Percentiles rank a stretch among this genome's conserved stretches.
Evolutionary conservation across 2,797 vertebrate genomes (phyloP).

Genomic region (Neosilurus hyrtlii): DNA sequence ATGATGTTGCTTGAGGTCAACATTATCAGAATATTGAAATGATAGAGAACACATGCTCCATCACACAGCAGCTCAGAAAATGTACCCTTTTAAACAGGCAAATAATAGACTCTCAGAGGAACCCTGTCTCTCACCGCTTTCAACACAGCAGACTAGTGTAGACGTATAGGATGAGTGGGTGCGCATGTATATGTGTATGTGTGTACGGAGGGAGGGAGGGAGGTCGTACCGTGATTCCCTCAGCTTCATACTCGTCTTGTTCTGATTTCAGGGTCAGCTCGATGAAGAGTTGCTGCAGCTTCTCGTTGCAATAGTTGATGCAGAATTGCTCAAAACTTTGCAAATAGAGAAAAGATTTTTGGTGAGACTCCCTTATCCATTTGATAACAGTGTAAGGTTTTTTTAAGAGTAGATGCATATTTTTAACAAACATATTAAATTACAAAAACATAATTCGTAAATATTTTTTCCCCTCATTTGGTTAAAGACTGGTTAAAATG

Average conservation of each 20-base stretch:
- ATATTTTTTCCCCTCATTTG: no score
- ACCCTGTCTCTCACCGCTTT: not conserved
- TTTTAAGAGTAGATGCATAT: not conserved
- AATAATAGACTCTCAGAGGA: not conserved
- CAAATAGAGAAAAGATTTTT: not conserved
- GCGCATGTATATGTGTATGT: not conserved
- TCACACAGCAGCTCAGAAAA: conserved; percentile 60
- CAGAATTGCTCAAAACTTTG: conserved; percentile 96
- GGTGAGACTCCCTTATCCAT: not conserved
- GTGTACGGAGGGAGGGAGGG: not conserved
- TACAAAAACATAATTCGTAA: no score
- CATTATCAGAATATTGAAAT: conserved; percentile 54
- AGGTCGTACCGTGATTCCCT: conserved; percentile 90
- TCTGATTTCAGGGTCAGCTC: conserved; percentile 95
- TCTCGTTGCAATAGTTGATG: conserved; percentile 98
- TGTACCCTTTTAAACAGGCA: conserved; percentile 58
- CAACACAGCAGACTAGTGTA: conserved; percentile 6
- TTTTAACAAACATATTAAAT: no score
- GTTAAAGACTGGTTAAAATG: not conserved
- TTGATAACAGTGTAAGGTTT: not conserved
- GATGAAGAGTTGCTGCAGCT: conserved; percentile 96
- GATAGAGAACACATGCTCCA: conserved; percentile 32
- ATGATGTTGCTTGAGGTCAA: conserved; percentile 34
- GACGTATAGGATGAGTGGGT: not conserved
- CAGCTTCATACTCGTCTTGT: conserved; percentile 95